Percentiles rank a stretch among this genome's conserved stretches.
Conservation (phyloP, 2,113 vertebrate genomes). For the Brachyistius frenatus region DNA sequence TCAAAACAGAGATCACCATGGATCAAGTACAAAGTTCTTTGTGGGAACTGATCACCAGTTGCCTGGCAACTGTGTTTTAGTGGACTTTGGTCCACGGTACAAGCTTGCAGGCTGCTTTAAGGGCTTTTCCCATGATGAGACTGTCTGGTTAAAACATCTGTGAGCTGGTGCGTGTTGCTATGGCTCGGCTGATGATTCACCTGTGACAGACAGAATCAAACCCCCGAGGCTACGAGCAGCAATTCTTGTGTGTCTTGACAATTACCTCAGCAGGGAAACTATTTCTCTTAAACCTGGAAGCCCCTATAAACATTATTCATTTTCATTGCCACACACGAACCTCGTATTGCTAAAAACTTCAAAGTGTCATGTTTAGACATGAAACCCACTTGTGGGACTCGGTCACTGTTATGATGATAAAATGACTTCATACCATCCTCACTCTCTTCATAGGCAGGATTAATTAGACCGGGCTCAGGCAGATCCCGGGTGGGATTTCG, state of each 20-base stretch:
- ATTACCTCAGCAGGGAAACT: constrained; percentile 36
- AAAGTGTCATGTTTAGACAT: constrained; percentile 19
- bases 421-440: constrained; percentile 87
- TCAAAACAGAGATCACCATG: neutral
- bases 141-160: constrained; percentile 38
- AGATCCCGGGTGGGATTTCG: constrained; percentile 67
- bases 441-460: constrained; percentile 91
- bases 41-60: constrained; percentile 28
- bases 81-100: constrained; percentile 34
- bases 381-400: neutral
- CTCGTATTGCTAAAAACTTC: neutral
- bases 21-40: constrained; percentile 19
- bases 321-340: neutral
- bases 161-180: constrained; percentile 40
- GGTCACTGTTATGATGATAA: neutral
- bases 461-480: constrained; percentile 89
- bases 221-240: constrained; percentile 44
- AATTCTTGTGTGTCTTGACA: constrained; percentile 17
- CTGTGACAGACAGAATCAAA: constrained; percentile 34
- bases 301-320: constrained; percentile 43
- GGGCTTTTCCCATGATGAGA: constrained; percentile 42
- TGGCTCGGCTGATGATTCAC: constrained; percentile 66
- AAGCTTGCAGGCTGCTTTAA: constrained; percentile 8
- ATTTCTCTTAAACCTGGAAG: constrained; percentile 39
- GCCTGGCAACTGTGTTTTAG: constrained; percentile 45